A percentile compares a stretch with the other conserved stretches of the same genome.
Conservation (phyloP, 2,888 invertebrate species). For the Siphlonurus alternatus region DNA sequence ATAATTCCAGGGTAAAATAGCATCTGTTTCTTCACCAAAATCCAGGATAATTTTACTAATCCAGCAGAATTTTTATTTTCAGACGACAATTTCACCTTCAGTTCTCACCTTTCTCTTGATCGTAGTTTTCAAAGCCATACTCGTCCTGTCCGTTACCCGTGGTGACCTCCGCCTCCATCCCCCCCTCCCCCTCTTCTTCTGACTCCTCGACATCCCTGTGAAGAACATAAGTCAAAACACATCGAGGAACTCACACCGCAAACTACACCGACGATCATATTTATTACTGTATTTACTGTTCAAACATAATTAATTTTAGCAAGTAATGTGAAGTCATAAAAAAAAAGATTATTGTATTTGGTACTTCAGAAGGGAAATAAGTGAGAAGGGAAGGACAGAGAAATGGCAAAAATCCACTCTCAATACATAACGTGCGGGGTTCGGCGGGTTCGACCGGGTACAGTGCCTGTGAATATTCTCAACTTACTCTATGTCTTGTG, state of each 20-base stretch:
- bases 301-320: too few species aligned
- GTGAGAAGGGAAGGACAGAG: too few species aligned
- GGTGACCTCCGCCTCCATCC: slow-evolving; percentile 26
- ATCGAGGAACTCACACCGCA: too few species aligned
- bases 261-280: too few species aligned
- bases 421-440: background rate
- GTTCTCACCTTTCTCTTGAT: slow-evolving; percentile 45
- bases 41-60: too few species aligned
- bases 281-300: too few species aligned
- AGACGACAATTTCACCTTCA: too few species aligned
- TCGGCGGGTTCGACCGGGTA: background rate
- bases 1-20: too few species aligned
- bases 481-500: slow-evolving; percentile 42
- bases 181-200: slow-evolving; percentile 14
- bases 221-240: background rate
- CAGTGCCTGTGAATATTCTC: slow-evolving; percentile 1
- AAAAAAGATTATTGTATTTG: too few species aligned
- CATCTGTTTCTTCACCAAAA: too few species aligned
- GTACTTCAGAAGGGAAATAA: too few species aligned
- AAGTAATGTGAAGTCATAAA: too few species aligned
- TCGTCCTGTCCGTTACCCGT: slow-evolving; percentile 33
- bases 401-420: background rate
- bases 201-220: slow-evolving; percentile 12
- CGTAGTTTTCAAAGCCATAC: slow-evolving; percentile 57
- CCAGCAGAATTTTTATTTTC: slow-evolving; percentile 9